phyloP scores from a whole-genome alignment of 2,888 invertebrate species.

The Hypomecis atomaria region DNA sequence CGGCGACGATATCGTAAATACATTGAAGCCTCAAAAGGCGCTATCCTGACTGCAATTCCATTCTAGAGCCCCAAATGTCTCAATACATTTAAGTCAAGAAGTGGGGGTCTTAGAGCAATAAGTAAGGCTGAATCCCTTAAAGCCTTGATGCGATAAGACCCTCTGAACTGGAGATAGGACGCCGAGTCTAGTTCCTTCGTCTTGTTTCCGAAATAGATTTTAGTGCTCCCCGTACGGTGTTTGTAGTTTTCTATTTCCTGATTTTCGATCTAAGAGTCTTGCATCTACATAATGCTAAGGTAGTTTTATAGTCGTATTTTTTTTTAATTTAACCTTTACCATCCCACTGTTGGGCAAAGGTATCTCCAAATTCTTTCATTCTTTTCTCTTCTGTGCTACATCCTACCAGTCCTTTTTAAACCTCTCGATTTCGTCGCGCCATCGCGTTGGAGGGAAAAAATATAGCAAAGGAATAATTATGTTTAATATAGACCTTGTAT shows the following conservation, averaged over 20 bases:
- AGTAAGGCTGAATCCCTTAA: slow-evolving; percentile 51
- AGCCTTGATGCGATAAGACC: slow-evolving; percentile 53
- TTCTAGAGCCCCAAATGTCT: slow-evolving; percentile 29
- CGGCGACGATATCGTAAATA: slow-evolving; percentile 11
- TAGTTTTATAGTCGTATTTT: too few relatives aligned
- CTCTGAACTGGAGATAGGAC: slow-evolving; percentile 30
- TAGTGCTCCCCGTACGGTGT: slow-evolving; percentile 8
- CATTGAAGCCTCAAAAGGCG: slow-evolving; percentile 7
- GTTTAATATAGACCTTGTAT: too few relatives aligned
- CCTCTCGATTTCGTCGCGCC: too few relatives aligned
- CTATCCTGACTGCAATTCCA: slow-evolving; percentile 30
- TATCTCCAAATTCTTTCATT: too few relatives aligned
- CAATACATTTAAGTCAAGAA: slow-evolving; percentile 51
- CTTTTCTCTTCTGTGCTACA: too few relatives aligned
- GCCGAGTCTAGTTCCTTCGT: slow-evolving; percentile 13
- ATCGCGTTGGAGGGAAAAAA: too few relatives aligned
- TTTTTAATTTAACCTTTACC: too few relatives aligned
- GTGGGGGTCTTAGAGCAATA: slow-evolving; percentile 51
- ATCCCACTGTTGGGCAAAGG: too few relatives aligned
- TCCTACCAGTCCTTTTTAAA: too few relatives aligned
- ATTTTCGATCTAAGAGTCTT: background rate
- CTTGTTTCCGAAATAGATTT: slow-evolving; percentile 23
- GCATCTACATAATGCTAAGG: too few relatives aligned
- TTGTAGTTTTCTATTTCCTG: slow-evolving; percentile 6
- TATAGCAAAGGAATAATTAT: too few relatives aligned